A percentile compares a stretch with the other conserved stretches of the same genome.
Evolutionary conservation across 2,888 invertebrate species (phyloP).

Genomic region (Cotesia congregata): DNA sequence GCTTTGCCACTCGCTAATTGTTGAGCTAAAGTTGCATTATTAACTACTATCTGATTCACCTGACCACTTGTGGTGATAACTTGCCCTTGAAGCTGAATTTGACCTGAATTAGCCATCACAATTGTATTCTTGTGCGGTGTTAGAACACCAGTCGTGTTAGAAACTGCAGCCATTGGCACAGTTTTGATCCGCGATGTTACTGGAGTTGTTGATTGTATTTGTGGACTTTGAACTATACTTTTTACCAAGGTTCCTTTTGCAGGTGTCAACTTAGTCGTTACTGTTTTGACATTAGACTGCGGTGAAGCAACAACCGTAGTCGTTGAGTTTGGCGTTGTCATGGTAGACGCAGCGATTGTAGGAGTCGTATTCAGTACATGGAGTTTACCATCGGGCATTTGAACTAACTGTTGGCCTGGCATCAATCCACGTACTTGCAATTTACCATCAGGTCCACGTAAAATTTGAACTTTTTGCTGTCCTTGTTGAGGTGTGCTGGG

Average conservation of each 20-base stretch:
- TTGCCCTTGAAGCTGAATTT: constrained; percentile 62
- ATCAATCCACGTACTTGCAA: constrained; percentile 91
- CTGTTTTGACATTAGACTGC: constrained; percentile 49
- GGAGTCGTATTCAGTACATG: constrained; percentile 84
- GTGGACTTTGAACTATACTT: constrained; percentile 51
- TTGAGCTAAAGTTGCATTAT: constrained; percentile 81
- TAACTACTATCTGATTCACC: constrained; percentile 81
- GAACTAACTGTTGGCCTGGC: constrained; percentile 93
- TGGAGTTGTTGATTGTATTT: constrained; percentile 6
- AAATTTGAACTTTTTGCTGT: constrained; percentile 89
- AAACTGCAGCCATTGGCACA: constrained; percentile 49
- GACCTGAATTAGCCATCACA: constrained; percentile 64
- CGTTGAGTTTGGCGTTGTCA: constrained; percentile 47
- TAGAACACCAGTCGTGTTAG: constrained; percentile 50
- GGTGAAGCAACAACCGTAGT: constrained; percentile 46
- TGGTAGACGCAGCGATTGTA: constrained; percentile 70
- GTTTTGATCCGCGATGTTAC: constrained; percentile 56
- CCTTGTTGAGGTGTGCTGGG: constrained; percentile 62
- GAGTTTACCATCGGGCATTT: constrained; percentile 93
- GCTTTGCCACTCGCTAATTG: constrained; percentile 87
- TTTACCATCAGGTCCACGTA: constrained; percentile 91
- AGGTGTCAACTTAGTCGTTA: constrained; percentile 49
- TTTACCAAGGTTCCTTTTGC: constrained; percentile 57
- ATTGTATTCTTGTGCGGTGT: constrained; percentile 61
- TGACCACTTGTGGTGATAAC: constrained; percentile 68